phyloP scores from a whole-genome alignment of 2,113 vertebrate species.

The Eurystomus gularis region DNA sequence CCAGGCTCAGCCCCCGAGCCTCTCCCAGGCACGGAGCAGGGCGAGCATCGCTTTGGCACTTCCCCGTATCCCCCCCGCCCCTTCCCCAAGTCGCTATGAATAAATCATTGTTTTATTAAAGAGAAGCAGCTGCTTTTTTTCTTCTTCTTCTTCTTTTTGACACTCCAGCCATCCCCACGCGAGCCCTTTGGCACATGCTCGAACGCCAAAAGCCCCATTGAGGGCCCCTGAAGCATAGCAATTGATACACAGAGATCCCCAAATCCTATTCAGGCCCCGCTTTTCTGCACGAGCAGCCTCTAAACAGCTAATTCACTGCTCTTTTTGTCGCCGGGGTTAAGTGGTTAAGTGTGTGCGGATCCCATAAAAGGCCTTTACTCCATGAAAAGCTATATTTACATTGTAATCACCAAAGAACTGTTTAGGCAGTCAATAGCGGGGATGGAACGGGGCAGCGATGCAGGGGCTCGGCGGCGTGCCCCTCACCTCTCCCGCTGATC shows the following conservation, averaged over 20 bases:
- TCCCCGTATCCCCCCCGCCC: background rate
- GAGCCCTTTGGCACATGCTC: slow-evolving; percentile 75
- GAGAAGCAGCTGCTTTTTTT: slow-evolving; percentile 80
- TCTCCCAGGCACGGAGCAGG: background rate
- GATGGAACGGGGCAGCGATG: slow-evolving; percentile 9
- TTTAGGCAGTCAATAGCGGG: slow-evolving; percentile 63
- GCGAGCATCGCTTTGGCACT: background rate
- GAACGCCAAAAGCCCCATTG: slow-evolving; percentile 68
- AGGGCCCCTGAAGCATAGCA: slow-evolving; percentile 71
- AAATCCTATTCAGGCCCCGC: slow-evolving; percentile 76
- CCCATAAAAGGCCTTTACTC: slow-evolving; percentile 75
- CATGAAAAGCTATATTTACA: slow-evolving; percentile 78
- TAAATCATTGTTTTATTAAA: slow-evolving; percentile 82
- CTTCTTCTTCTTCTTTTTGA: background rate
- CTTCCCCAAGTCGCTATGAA: slow-evolving; percentile 69
- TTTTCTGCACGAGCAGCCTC: slow-evolving; percentile 76
- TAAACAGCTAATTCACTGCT: slow-evolving; percentile 75
- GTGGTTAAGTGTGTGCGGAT: slow-evolving; percentile 79
- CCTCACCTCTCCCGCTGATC: slow-evolving; percentile 12
- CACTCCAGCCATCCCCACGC: slow-evolving; percentile 20
- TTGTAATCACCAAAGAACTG: slow-evolving; percentile 74
- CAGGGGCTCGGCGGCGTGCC: background rate
- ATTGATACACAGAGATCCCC: slow-evolving; percentile 79
- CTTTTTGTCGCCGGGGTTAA: slow-evolving; percentile 81
- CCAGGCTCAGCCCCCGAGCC: background rate